phyloP scores from a whole-genome alignment of 1,140 invertebrate genomes.

The Metopolophium dirhodum region DNA sequence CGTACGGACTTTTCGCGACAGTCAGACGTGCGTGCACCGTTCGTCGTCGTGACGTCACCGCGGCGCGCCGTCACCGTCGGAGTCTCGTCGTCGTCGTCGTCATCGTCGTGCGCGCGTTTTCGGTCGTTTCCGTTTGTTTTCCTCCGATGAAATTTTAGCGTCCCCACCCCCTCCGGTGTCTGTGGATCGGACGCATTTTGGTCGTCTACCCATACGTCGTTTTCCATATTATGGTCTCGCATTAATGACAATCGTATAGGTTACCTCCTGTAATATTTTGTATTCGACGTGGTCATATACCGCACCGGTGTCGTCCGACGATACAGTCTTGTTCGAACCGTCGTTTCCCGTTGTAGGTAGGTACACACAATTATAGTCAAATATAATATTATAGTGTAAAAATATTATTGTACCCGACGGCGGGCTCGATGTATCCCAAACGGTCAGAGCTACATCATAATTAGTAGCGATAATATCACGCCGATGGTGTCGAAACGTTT shows the following conservation, averaged over 20 bases:
- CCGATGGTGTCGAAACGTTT: too few species aligned
- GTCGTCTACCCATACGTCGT: not conserved
- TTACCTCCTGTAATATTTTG: not conserved
- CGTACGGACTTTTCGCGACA: constrained; percentile 17
- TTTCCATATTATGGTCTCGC: not conserved
- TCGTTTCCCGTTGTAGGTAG: not conserved
- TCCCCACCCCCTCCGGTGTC: not conserved
- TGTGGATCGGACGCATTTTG: not conserved
- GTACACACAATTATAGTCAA: not conserved
- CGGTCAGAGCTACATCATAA: not conserved
- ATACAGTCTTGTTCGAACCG: not conserved
- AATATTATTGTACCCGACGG: not conserved
- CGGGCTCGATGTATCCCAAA: not conserved
- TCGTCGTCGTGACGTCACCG: not conserved
- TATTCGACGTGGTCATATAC: not conserved
- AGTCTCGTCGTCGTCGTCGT: not conserved
- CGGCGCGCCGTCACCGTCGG: not conserved
- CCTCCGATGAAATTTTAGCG: not conserved
- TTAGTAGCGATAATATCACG: not conserved
- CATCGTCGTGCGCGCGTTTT: not conserved
- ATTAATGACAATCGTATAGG: not conserved
- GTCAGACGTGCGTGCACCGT: not conserved
- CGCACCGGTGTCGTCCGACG: not conserved
- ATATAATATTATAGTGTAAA: not conserved
- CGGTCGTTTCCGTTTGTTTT: not conserved